These are phyloP conservation scores for Kobus ellipsiprymnus DNA, from an alignment of 2,113 vertebrate genomes.

Conservation along the genomic window DNA sequence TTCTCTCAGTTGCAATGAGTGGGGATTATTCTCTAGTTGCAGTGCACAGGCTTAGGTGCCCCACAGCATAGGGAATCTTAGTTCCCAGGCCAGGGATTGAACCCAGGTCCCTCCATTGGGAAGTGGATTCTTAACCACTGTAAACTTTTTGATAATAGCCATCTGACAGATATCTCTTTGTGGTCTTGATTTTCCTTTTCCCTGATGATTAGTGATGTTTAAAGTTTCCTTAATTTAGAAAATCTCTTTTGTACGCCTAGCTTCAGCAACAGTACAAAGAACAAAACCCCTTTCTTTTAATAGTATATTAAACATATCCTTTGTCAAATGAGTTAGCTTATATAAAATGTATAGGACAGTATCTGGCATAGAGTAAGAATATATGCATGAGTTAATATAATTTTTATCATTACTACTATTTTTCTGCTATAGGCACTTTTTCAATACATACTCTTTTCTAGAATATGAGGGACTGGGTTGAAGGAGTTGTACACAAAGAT, in stretches of 20 bases:
- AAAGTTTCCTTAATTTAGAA: slow-evolving; percentile 23
- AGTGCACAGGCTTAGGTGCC: neutral
- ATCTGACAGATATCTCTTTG: neutral
- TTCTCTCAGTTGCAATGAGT: neutral
- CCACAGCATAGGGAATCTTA: neutral
- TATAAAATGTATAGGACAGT: neutral
- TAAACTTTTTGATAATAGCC: neutral
- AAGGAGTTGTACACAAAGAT: neutral
- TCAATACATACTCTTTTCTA: neutral
- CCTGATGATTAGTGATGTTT: neutral
- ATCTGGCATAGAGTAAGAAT: neutral
- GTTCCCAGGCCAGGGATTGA: neutral
- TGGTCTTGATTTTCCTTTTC: neutral
- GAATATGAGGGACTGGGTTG: neutral
- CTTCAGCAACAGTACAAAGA: neutral
- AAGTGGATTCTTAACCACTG: neutral
- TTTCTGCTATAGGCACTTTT: neutral
- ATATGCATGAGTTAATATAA: neutral
- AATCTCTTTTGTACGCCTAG: neutral
- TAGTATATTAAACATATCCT: neutral
- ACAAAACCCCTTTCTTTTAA: neutral
- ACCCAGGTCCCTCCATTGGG: neutral
- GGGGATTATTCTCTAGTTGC: neutral
- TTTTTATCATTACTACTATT: neutral
- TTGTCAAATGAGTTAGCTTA: neutral